phyloP scores from a whole-genome alignment of 2,888 invertebrate genomes.

The Ophioninae sp. region DNA sequence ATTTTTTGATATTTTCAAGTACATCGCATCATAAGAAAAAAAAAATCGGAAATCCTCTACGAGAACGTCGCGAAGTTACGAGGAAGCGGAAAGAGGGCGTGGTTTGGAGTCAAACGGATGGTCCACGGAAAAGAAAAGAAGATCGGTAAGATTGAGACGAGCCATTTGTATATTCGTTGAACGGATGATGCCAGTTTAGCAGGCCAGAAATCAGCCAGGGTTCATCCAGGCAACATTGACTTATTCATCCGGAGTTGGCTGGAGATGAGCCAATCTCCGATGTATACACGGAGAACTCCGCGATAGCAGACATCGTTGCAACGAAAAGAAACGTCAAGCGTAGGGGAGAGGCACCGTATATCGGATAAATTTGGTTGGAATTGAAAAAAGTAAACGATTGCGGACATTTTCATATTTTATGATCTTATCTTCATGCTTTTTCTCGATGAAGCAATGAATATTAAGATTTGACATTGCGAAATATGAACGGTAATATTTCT shows the following conservation, averaged over 20 bases:
- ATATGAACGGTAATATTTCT: no score
- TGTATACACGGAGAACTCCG: not conserved
- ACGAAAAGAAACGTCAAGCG: no score
- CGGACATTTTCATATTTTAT: no score
- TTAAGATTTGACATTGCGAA: no score
- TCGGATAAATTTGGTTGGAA: no score
- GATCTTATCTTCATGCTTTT: no score
- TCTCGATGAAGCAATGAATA: no score
- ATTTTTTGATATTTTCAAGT: constrained; percentile 30
- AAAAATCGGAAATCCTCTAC: constrained; percentile 16
- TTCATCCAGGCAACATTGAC: not conserved
- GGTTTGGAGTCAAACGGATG: not conserved
- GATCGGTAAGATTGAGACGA: not conserved
- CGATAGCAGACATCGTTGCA: not conserved
- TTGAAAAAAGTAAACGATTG: no score
- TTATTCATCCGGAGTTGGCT: not conserved
- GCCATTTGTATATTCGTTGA: not conserved
- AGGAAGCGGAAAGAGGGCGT: not conserved
- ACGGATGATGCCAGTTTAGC: not conserved
- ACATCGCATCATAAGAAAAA: not conserved
- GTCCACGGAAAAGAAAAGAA: not conserved
- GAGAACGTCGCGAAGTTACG: not conserved
- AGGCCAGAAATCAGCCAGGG: not conserved
- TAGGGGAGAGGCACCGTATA: not conserved
- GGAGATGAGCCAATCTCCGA: not conserved